Evolutionary conservation across 1,140 invertebrate species (phyloP), one percentile per base, ranked within the genome.

Genomic region (Chironomus striatipennis): DNA sequence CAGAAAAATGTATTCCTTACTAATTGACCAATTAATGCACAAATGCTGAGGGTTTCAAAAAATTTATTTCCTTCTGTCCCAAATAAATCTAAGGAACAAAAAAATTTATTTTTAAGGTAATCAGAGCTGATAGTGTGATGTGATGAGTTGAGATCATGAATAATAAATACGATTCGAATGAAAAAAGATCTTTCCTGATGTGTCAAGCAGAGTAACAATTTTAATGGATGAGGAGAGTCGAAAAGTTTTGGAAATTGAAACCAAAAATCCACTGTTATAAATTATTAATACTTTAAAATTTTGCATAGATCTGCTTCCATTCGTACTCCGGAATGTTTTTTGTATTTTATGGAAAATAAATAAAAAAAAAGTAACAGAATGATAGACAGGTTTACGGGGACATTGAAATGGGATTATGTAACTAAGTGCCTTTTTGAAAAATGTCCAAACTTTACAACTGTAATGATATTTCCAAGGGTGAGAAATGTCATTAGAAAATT

Each of bases 301-400:
- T 57, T 57, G 47, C 47, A 57, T 57, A 34, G 24, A 34, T 34
- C 24, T 34, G n/a, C 24, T 34, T 34, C 24, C 24, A 5, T 34
- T 2, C 24, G 24, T 2, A 34, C 5, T n/a, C n/a, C n/a, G n/a
- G 24, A 34, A 34, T 34, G 24, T 34, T 34, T 34, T 34, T n/a
- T n/a, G n/a, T n/a, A n/a, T n/a, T n/a, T n/a, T n/a, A n/a, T n/a
- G n/a, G n/a, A n/a, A n/a, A n/a, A n/a, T n/a, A n/a, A n/a, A n/a
- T n/a, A n/a, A 15, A 57, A 57, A 57, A 57, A 57, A 57, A n/a
- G 47, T n/a, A 21, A 70, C 20, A 21, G 18, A 4, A 18, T 70
- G 65, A 70, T 70, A 17, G 65, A 70, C 65, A 70, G 65, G 65
- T 70, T 57, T 70, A 70, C 65, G 65, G n/a, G 47, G 65, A 70